phyloP scores from a whole-genome alignment of 2,888 invertebrate species.

The Drosophila aldrichi region DNA sequence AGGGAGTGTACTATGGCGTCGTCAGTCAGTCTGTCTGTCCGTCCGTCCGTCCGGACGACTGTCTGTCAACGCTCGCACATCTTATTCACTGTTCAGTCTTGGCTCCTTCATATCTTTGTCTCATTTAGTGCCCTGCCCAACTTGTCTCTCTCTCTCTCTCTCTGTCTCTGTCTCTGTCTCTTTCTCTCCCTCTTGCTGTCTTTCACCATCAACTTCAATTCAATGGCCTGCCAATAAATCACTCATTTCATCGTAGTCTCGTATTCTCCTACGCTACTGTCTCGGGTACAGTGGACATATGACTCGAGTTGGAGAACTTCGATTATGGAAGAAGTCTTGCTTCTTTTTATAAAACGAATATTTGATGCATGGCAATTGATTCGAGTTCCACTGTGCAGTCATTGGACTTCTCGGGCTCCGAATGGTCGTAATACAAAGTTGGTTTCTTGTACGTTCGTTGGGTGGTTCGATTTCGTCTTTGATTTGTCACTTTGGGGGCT shows the following conservation, averaged over 20 bases:
- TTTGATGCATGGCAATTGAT: not conserved
- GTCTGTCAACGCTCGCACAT: constrained; percentile 80
- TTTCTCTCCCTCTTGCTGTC: constrained; percentile 6
- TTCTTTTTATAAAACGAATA: not conserved
- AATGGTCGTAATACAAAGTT: constrained; percentile 11
- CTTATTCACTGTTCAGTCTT: constrained; percentile 57
- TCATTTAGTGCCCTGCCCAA: constrained; percentile 54
- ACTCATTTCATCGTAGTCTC: constrained; percentile 76
- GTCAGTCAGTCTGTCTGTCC: constrained; percentile 21
- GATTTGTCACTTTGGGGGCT: constrained; percentile 58
- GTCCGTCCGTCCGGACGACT: constrained; percentile 41
- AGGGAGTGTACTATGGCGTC: constrained; percentile 44
- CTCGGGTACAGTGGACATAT: constrained; percentile 46
- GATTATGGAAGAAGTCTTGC: not conserved
- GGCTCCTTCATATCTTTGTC: not conserved
- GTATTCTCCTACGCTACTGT: constrained; percentile 64
- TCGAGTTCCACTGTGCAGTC: constrained; percentile 49
- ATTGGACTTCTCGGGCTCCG: too few relatives aligned
- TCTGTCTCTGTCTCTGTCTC: constrained; percentile 8
- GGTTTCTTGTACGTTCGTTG: constrained; percentile 19
- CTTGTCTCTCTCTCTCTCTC: constrained; percentile 14
- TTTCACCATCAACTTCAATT: constrained; percentile 80
- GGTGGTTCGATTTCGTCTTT: constrained; percentile 65
- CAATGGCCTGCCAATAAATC: constrained; percentile 81
- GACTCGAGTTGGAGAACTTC: not conserved